Evolutionary conservation across 1,140 invertebrate genomes (phyloP).

Genomic region (Brachionus rubens): DNA sequence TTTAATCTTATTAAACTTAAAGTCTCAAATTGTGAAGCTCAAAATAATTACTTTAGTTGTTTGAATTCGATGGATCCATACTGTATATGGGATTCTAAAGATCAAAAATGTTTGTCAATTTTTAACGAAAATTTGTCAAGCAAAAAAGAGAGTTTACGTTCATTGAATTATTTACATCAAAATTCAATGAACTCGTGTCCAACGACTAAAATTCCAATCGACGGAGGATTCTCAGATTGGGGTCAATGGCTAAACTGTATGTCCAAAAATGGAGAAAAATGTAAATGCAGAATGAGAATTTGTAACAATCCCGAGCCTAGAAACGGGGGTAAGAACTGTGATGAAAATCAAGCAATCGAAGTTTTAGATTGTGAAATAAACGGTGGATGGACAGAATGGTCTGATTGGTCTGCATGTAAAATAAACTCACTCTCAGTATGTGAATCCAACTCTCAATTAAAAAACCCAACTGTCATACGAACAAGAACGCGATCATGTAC

Average conservation of each 20-base stretch:
- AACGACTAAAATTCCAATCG: not conserved
- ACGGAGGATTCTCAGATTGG: constrained; percentile 29
- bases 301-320: constrained; percentile 6
- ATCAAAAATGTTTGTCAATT: constrained; percentile 9
- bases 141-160: not conserved
- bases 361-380: constrained; percentile 17
- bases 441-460: not conserved
- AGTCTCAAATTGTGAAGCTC: constrained; percentile 8
- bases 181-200: constrained; percentile 26
- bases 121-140: too few species aligned
- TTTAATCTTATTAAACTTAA: constrained; percentile 5
- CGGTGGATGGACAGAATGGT: constrained; percentile 40
- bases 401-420: constrained; percentile 24
- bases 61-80: constrained; percentile 38
- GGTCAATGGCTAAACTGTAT: not conserved
- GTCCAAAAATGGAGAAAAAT: not conserved
- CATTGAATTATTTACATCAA: constrained; percentile 6
- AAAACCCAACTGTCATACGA: not conserved
- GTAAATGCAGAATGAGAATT: constrained; percentile 27
- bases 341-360: constrained; percentile 33
- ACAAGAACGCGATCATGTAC: constrained; percentile 26
- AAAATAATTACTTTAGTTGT: not conserved
- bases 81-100: constrained; percentile 17
- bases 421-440: not conserved
- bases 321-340: constrained; percentile 13